phyloP scores from a whole-genome alignment of 2,113 vertebrate genomes.

The Heliornis fulica region DNA sequence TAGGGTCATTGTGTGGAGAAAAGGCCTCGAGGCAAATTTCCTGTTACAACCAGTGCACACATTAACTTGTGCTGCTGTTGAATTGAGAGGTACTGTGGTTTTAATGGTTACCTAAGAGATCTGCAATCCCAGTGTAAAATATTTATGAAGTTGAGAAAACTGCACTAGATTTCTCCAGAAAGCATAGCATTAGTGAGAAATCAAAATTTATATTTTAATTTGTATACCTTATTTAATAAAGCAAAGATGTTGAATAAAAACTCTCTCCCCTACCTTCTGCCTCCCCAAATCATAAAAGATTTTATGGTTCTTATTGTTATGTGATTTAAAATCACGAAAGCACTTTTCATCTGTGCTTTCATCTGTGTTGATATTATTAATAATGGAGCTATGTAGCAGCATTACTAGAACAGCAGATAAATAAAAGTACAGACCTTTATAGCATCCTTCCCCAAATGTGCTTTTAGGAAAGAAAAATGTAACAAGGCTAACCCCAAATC shows the following conservation, averaged over 20 bases:
- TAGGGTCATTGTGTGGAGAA: not conserved
- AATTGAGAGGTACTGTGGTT: not conserved
- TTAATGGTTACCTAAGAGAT: not conserved
- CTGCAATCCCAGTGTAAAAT: fast-evolving
- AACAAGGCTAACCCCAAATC: not conserved
- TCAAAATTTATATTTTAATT: not conserved
- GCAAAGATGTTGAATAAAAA: not conserved
- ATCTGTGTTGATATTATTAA: not conserved
- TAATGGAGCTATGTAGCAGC: not conserved
- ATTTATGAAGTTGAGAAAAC: not conserved
- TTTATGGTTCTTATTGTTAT: not conserved
- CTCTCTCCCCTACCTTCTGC: not conserved
- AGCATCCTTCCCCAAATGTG: not conserved
- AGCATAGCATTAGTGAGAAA: not conserved
- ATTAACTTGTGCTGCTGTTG: not conserved
- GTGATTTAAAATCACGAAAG: not conserved
- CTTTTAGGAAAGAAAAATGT: not conserved
- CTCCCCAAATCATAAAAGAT: not conserved
- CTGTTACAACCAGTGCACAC: not conserved
- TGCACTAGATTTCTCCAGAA: not conserved
- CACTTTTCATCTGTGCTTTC: not conserved
- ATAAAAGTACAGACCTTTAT: not conserved
- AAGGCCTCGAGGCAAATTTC: not conserved
- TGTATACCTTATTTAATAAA: not conserved
- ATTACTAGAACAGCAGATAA: not conserved